Base-by-base conservation (phyloP, 1,140 invertebrate genomes). In the Pemphigus obesinymphae region DNA sequence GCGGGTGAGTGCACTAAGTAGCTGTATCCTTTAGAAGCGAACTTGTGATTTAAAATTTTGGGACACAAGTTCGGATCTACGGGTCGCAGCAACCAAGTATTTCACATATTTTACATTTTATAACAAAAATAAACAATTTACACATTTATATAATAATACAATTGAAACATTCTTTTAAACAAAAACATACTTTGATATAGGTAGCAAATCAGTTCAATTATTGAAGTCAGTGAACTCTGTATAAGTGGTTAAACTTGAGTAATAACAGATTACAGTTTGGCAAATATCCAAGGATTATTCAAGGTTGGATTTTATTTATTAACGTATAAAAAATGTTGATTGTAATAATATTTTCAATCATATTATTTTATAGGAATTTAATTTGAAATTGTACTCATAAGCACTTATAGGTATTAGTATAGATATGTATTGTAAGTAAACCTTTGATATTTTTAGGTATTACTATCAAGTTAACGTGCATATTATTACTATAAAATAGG, bases 41-140 rank as follows among this genome's bases (percentile, higher is more conserved):
- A n/a, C 76, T 80, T 80, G 76, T n/a, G 76, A 80, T 80, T 26
- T 31, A 43, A 80, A 80, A 80, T 29, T 78, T 80, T 63, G 31
- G 6, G 76, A 80, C 76, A 80, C 76, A 80, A 80, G 76, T 80
- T 80, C 76, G 76, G 76, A 80, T 80, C 76, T 80, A 80, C 76
- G 76, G 76, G 76, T 80, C 76, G 55, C 26, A 80, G 55, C 55
- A 63, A 63, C 76, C 63, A 37, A 80, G 76, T 43, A 45, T 17
- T 80, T 58, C 34, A 55, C 34, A 43, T 58, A 45, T 29, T 58
- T 63, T 43, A 5, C 17, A 78, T 72, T 45, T 48, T 45, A 17
- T 2, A 75, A 53, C 17, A 37, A 72, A 50, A 50, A 37, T 53
- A 53, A 75, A n/a, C 20, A n/a, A n/a, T n/a, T n/a, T n/a, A n/a